Percentiles rank a stretch among this genome's conserved stretches.
These are phyloP conservation scores for Podotricha telesiphe DNA, from an alignment of 2,888 invertebrate genomes.

Conservation along the genomic window DNA sequence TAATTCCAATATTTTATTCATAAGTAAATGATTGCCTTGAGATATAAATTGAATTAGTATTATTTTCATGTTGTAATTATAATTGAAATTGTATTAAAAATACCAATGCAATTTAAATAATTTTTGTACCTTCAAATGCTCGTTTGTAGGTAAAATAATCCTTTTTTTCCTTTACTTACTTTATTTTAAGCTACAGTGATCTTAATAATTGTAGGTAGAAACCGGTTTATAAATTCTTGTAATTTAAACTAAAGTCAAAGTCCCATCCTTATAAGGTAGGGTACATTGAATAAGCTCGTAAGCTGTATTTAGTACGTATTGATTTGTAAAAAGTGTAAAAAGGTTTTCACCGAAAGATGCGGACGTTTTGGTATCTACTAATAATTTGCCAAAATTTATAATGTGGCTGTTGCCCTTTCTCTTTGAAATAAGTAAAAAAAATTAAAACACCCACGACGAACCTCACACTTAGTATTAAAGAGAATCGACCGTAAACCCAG, in stretches of 20 bases:
- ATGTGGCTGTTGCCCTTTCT: too few relatives aligned
- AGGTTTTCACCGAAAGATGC: too few relatives aligned
- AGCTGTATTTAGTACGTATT: neutral
- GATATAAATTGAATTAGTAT: neutral
- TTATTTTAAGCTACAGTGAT: too few relatives aligned
- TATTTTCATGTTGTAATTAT: neutral
- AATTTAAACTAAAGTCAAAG: slow-evolving; percentile 7
- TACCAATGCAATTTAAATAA: neutral
- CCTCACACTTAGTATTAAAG: too few relatives aligned
- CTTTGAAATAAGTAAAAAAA: too few relatives aligned
- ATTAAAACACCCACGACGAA: too few relatives aligned
- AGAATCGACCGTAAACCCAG: too few relatives aligned
- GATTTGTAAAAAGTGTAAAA: neutral
- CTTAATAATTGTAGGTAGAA: neutral
- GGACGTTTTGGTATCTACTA: neutral
- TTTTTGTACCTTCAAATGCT: neutral
- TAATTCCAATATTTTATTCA: too few relatives aligned
- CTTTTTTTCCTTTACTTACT: neutral
- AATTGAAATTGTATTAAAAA: neutral
- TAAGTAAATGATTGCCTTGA: too few relatives aligned
- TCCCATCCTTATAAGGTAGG: slow-evolving; percentile 5
- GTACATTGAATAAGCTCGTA: slow-evolving; percentile 9
- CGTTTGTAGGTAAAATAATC: neutral
- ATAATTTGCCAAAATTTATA: neutral
- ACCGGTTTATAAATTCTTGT: slow-evolving; percentile 4